Base-by-base conservation (phyloP, 2,888 invertebrate species). In the Saturnia japonica region DNA sequence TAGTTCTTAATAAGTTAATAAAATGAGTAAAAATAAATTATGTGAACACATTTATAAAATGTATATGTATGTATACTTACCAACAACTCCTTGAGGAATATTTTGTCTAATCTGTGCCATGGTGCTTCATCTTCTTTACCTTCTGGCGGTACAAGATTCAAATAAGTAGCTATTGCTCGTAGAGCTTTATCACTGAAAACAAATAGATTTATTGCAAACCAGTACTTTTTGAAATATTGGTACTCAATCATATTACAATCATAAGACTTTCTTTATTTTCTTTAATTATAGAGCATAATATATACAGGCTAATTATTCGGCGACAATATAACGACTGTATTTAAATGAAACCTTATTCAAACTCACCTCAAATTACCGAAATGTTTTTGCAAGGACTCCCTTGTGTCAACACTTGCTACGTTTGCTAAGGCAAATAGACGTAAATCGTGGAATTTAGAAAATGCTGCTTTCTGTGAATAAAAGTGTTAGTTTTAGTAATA, bases 351-450 rank as follows among this genome's bases (percentile, higher is more conserved):
- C 22, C 22, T 25, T 57, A 22, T 25, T 28, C 14, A 60, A 7
- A 68, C 62, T 74, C 90, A 96, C 96, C 95, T 96, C 66, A 97
- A 86, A 70, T 95, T 95, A 16, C 96, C 96, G 86, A 99, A 99
- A 90, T 99, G 97, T 85, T 98, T 98, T 73, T 96, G 91, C 40
- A 99, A 93, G 22, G 96, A 95, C 72, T 97, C 96, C 76, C 99
- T 95, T 0, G 97, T 98, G 84, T 99, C 99, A n/a, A 99, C 97
- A 80, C 97, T 97, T 0, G 98, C 98, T 19, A 99, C 99, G 90
- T 99, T 99, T 0, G 98, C 96, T 51, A 99, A 91, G 0, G 99
- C 96, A 91, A 99, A 99, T 75, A 96, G 95, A 66, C 97, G 94
- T 71, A 99, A 89, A 78, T 98, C 96, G 8, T 97, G 96, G 88